A percentile compares a stretch with the other conserved stretches of the same genome.
Conservation (phyloP, 2,888 invertebrate species). For the Eulithis prunata region DNA sequence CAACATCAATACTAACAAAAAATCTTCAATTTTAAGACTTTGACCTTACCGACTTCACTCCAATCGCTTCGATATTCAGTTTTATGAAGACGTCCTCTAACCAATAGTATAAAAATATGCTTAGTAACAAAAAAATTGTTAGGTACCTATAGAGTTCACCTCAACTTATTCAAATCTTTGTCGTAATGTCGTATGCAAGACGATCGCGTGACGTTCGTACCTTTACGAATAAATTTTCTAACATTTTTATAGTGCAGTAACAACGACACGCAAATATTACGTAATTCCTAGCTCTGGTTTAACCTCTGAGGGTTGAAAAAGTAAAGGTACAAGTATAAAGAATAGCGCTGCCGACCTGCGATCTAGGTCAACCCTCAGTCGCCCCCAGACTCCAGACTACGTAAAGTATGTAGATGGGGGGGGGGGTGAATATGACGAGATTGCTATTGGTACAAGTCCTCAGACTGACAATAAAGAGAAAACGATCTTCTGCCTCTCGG, state of each 20-base stretch:
- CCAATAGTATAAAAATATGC: no score
- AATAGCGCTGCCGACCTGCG: not conserved
- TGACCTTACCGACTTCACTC: no score
- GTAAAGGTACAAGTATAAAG: not conserved
- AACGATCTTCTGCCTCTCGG: no score
- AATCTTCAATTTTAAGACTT: no score
- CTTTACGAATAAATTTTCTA: constrained; percentile 36
- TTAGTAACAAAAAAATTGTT: no score
- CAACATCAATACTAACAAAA: no score
- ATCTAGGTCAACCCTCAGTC: not conserved
- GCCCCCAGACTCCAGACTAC: not conserved
- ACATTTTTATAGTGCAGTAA: constrained; percentile 36
- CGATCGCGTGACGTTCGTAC: constrained; percentile 38
- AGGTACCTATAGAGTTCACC: not conserved
- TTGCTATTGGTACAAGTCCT: no score
- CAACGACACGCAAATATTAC: constrained; percentile 37
- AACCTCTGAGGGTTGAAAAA: not conserved
- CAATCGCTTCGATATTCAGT: no score
- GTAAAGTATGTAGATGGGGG: no score
- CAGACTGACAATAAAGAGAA: no score
- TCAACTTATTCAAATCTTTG: not conserved
- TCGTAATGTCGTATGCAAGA: constrained; percentile 26
- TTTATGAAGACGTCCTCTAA: no score
- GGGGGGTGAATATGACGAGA: no score
- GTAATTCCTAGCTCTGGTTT: constrained; percentile 29